Conservation (phyloP, 2,888 invertebrate species). For the Sepiola atlantica region DNA sequence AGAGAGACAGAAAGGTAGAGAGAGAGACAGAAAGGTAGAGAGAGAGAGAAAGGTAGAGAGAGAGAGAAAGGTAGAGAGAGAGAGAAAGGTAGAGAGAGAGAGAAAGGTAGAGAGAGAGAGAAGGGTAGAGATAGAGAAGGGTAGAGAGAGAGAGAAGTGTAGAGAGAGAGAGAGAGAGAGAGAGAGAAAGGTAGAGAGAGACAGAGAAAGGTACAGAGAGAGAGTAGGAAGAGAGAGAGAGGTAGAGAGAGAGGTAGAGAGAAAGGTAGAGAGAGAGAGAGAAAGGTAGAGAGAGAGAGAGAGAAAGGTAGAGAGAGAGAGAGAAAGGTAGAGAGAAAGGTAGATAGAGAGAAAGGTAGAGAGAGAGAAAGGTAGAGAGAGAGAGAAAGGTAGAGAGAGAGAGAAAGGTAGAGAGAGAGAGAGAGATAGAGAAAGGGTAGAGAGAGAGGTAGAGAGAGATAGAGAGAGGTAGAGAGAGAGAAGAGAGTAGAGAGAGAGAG, state of each 20-base stretch:
- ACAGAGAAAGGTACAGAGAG: not conserved
- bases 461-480: not conserved
- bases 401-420: not conserved
- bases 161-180: no score
- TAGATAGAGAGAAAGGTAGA: not conserved
- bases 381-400: not conserved
- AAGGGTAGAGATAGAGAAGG: no score
- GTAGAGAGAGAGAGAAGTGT: not conserved
- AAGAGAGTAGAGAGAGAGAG: not conserved
- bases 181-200: not conserved
- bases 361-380: not conserved
- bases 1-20: not conserved
- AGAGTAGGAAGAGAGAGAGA: not conserved
- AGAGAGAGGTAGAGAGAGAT: not conserved
- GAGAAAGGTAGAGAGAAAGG: not conserved
- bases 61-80: not conserved
- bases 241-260: not conserved
- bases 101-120: not conserved
- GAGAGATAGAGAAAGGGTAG: not conserved
- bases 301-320: not conserved
- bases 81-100: not conserved
- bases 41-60: not conserved
- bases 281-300: not conserved
- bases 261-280: not conserved
- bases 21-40: not conserved